Evolutionary conservation across 2,113 vertebrate genomes (phyloP).

Genomic region (Chroicocephalus ridibundus): DNA sequence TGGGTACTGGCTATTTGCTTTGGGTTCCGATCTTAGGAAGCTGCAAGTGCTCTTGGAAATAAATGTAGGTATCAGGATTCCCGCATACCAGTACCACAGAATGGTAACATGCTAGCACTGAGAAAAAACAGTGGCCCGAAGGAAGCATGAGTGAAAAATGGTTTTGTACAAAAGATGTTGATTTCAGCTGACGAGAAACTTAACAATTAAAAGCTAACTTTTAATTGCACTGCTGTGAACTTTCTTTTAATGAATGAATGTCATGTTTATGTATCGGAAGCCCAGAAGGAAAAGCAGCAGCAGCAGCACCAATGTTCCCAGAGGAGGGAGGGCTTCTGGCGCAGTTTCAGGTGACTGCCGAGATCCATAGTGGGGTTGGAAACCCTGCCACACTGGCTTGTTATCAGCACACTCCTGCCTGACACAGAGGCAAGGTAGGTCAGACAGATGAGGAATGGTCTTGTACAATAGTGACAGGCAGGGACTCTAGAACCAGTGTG

Average conservation of each 20-base stretch:
- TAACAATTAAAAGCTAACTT: neutral
- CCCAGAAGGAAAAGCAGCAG: neutral
- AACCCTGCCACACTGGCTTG: neutral
- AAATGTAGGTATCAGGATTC: neutral
- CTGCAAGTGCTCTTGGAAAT: neutral
- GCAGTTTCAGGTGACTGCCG: neutral
- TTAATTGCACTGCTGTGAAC: neutral
- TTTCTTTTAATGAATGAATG: neutral
- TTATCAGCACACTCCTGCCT: neutral
- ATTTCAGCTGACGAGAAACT: neutral
- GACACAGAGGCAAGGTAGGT: neutral
- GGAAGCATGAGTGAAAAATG: neutral
- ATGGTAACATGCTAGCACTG: neutral
- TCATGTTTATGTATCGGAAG: neutral
- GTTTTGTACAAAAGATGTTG: neutral
- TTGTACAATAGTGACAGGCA: accelerated
- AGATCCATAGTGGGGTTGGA: neutral
- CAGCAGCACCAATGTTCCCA: neutral
- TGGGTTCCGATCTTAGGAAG: neutral
- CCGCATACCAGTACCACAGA: neutral
- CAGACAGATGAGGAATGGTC: neutral
- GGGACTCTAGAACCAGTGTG: neutral
- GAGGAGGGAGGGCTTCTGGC: neutral
- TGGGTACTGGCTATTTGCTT: neutral
- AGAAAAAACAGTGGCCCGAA: neutral